These are phyloP conservation scores for Scrobipalpa atriplicella DNA, from an alignment of 2,888 invertebrate species.

Conservation along the genomic window DNA sequence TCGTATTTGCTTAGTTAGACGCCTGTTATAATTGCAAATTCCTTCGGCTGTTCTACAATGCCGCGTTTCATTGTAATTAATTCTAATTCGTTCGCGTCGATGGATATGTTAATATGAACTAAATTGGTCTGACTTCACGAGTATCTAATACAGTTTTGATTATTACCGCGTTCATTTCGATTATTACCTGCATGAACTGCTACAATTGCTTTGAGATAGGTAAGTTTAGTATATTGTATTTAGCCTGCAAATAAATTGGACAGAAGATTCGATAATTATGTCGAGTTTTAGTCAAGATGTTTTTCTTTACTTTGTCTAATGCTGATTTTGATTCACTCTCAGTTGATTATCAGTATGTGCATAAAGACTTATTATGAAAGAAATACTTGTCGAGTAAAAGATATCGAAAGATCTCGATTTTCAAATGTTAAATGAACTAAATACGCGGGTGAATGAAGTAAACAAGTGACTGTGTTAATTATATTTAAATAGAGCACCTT, in stretches of 20 bases:
- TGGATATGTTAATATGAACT: conserved; percentile 12
- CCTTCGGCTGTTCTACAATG: neutral
- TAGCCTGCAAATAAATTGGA: neutral
- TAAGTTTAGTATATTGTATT: conserved; percentile 2
- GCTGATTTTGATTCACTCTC: no score
- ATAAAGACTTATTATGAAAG: no score
- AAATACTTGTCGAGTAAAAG: no score
- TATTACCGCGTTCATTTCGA: neutral
- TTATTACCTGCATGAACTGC: neutral
- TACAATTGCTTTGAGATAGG: no score
- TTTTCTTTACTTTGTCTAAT: no score
- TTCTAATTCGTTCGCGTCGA: neutral
- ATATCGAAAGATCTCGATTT: no score
- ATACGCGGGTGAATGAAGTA: neutral
- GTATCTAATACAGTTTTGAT: neutral
- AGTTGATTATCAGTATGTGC: no score
- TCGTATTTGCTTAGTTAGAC: neutral
- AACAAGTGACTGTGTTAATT: neutral
- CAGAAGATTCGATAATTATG: neutral
- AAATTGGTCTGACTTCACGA: neutral
- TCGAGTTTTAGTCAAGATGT: no score
- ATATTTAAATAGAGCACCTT: neutral
- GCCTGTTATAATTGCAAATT: conserved; percentile 11
- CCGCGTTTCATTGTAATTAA: neutral
- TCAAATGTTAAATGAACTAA: no score